A percentile compares a stretch with the other conserved stretches of the same genome.
phyloP scores from a whole-genome alignment of 2,888 invertebrate genomes.

The Neoaliturus tenellus region DNA sequence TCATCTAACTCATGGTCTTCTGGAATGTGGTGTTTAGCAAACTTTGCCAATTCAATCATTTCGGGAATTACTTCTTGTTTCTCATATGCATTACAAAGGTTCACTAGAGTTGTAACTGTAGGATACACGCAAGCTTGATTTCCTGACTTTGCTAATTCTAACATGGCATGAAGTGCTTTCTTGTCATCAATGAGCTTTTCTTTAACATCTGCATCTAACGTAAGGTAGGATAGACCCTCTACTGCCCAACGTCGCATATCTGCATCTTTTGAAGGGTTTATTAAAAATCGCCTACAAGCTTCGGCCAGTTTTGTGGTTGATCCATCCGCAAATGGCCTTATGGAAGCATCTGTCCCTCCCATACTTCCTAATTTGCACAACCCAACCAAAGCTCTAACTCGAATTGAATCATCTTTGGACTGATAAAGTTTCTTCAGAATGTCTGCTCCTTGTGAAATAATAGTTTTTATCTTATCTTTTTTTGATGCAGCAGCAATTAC shows the following conservation, averaged over 20 bases:
- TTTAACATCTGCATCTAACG: constrained; percentile 98
- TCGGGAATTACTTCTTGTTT: constrained; percentile 97
- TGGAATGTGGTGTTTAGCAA: constrained; percentile 99
- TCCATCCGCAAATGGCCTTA: constrained; percentile 96
- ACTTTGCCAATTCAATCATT: constrained; percentile 98
- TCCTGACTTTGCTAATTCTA: constrained; percentile 90
- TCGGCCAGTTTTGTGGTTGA: constrained; percentile 94
- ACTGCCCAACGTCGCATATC: constrained; percentile 97
- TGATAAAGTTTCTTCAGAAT: constrained; percentile 96
- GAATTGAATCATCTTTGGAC: constrained; percentile 92
- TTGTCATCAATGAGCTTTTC: constrained; percentile 95
- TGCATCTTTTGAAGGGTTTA: constrained; percentile 90
- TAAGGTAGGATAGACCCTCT: constrained; percentile 97
- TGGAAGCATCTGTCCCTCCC: constrained; percentile 97
- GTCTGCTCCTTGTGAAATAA: constrained; percentile 92
- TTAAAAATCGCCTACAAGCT: constrained; percentile 93
- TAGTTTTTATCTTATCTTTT: constrained; percentile 95
- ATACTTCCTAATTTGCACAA: constrained; percentile 97
- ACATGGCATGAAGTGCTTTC: constrained; percentile 87
- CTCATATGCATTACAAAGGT: constrained; percentile 98
- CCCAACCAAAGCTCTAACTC: constrained; percentile 93
- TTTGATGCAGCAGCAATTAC: constrained; percentile 98
- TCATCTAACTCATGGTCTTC: constrained; percentile 96
- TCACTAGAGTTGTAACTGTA: constrained; percentile 95
- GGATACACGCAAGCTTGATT: constrained; percentile 94